These are phyloP conservation scores for Hyles vespertilio DNA, from an alignment of 1,140 invertebrate species.

Conservation along the genomic window DNA sequence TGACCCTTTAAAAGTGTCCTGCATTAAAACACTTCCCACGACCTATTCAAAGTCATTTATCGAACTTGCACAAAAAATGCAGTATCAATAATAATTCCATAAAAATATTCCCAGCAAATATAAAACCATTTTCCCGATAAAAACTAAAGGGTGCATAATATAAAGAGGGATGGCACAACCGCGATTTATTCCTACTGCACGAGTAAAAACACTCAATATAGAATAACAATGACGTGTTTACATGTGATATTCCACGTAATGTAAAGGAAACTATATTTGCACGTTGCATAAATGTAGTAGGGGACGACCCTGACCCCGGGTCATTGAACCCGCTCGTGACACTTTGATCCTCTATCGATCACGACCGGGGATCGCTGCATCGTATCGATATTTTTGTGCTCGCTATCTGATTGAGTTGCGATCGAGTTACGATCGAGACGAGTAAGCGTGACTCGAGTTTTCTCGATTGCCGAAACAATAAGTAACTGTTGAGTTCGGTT, in stretches of 20 bases:
- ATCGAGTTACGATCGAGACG: conserved; percentile 27
- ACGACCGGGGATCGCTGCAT: conserved; percentile 64
- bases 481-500: conserved; percentile 58
- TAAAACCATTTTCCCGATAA: too few species aligned
- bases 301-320: conserved; percentile 66
- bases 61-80: too few species aligned
- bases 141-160: neutral
- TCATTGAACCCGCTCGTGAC: conserved; percentile 66
- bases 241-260: conserved; percentile 65
- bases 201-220: conserved; percentile 33
- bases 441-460: conserved; percentile 46
- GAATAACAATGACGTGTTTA: conserved; percentile 66
- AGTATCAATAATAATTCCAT: too few species aligned
- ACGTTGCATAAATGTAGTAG: conserved; percentile 52
- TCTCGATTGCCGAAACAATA: conserved; percentile 52
- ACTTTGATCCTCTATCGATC: conserved; percentile 73
- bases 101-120: too few species aligned
- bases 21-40: too few species aligned
- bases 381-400: conserved; percentile 66
- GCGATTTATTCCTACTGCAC: conserved; percentile 9
- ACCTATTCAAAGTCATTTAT: too few species aligned
- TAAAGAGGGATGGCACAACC: neutral
- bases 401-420: conserved; percentile 58
- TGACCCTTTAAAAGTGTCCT: too few species aligned
- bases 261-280: conserved; percentile 58